Conservation (phyloP, 2,113 vertebrate genomes). For the Macrotis lagotis region DNA sequence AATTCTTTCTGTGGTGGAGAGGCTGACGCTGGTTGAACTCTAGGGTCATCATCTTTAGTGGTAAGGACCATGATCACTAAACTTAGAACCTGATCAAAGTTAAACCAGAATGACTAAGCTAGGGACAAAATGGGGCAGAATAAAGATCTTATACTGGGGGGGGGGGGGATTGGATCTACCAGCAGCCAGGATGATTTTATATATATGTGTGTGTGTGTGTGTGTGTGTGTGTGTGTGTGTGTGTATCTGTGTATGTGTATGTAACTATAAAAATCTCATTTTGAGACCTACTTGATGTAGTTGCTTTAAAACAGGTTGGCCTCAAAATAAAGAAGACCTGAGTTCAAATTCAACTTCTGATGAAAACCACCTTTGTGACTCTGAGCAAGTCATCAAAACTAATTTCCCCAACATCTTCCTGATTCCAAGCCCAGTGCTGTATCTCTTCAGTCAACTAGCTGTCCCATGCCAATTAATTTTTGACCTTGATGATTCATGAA, state of each 20-base stretch:
- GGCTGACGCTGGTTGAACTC: no score
- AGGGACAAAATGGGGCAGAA: neutral
- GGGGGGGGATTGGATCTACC: neutral
- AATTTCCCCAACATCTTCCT: neutral
- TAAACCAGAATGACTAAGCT: neutral
- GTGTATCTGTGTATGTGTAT: no score
- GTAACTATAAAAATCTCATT: no score
- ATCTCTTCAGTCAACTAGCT: no score
- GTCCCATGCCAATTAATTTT: no score
- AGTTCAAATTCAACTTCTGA: neutral
- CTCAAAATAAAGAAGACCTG: neutral
- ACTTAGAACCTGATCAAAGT: no score
- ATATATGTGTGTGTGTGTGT: no score
- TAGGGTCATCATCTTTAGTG: no score
- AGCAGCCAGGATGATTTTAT: neutral
- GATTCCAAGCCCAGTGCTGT: neutral
- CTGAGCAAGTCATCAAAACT: neutral
- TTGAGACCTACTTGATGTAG: neutral
- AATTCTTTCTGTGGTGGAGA: no score
- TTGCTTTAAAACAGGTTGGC: neutral
- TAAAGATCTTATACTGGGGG: neutral
- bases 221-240: no score
- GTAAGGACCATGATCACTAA: neutral
- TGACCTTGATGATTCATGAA: no score
- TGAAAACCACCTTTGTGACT: neutral